These are phyloP conservation scores for Heloderma charlesbogerti DNA, from an alignment of 2,113 vertebrate species.

Conservation along the genomic window DNA sequence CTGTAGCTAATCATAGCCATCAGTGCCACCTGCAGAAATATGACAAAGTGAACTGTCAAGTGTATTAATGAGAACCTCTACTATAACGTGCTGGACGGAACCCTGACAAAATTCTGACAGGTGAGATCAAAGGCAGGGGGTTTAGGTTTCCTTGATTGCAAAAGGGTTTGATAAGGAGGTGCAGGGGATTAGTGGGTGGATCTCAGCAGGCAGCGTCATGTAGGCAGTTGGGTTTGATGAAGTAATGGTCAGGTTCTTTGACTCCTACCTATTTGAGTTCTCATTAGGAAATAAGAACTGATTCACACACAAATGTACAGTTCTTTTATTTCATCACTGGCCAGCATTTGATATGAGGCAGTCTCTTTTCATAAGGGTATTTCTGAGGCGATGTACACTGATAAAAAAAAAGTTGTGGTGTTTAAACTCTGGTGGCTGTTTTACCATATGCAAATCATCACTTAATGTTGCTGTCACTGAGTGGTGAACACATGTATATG, in stretches of 20 bases:
- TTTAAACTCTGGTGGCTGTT: not conserved
- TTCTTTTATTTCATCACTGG: not conserved
- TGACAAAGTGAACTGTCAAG: conserved; percentile 42
- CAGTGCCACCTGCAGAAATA: conserved; percentile 60
- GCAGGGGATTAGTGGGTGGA: not conserved
- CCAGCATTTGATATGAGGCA: not conserved
- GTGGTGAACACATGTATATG: not conserved
- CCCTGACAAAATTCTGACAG: conserved; percentile 9
- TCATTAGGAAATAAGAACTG: not conserved
- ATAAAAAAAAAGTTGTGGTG: not conserved
- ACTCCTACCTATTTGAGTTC: not conserved
- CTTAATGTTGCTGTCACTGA: not conserved
- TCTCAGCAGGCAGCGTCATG: not conserved
- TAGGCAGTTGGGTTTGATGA: not conserved
- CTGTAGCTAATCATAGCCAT: conserved; percentile 59
- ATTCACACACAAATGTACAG: not conserved
- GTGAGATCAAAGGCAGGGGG: conserved; percentile 5
- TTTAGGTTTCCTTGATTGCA: conserved; percentile 1
- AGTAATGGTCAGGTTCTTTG: not conserved
- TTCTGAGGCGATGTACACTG: not conserved
- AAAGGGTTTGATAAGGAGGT: not conserved
- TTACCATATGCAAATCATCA: not conserved
- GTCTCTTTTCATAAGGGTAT: not conserved
- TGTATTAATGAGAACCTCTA: conserved; percentile 11
- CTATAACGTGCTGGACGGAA: not conserved